Base-by-base conservation (phyloP, 2,113 vertebrate species). In the Cyprinus carpio region DNA sequence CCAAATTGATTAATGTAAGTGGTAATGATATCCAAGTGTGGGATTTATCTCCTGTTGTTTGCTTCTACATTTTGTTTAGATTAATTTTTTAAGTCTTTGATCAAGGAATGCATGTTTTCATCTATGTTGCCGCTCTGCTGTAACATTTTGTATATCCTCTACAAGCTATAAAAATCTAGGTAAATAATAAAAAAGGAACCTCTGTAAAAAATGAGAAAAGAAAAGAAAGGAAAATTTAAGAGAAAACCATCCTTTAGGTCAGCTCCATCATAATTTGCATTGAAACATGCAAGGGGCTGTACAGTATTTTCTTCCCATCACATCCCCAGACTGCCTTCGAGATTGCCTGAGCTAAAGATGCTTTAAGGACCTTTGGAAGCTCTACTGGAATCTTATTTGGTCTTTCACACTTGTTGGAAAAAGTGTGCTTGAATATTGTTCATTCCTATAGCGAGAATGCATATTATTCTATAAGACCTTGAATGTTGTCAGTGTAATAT, bases 101-200 rank as follows among this genome's bases (percentile, higher is more conserved):
- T 86, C 83, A 85, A 90, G 89, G 87, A 90, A 89, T 90, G 86
- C 85, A 87, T 83, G 85, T 84, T 87, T 81, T 85, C 27, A 87
- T 81, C 90, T 90, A 87, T 82, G 81, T 87, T 87, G 89, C 87
- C 85, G 86, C 87, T 89, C 88, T 88, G 84, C 86, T 78, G 79
- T 78, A 90, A 89, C 82, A 83, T 88, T 86, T 78, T 81, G 69
- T 78, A 84, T 79, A 77, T 90, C 81, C 85, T 86, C 85, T 90
- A 89, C 87, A 86, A 87, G 83, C 86, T 89, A 88, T 90, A 90
- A 89, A 88, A 87, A 77, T 81, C 85, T 90, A 91, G 85, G 81
- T 79, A 89, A 90, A 89, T 90, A 75, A 89, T 88, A 87, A 88
- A 88, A 90, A 87, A 87, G 82, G 82, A 89, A 89, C 84, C 64